phyloP scores from a whole-genome alignment of 2,113 vertebrate species.

The Picathartes gymnocephalus region DNA sequence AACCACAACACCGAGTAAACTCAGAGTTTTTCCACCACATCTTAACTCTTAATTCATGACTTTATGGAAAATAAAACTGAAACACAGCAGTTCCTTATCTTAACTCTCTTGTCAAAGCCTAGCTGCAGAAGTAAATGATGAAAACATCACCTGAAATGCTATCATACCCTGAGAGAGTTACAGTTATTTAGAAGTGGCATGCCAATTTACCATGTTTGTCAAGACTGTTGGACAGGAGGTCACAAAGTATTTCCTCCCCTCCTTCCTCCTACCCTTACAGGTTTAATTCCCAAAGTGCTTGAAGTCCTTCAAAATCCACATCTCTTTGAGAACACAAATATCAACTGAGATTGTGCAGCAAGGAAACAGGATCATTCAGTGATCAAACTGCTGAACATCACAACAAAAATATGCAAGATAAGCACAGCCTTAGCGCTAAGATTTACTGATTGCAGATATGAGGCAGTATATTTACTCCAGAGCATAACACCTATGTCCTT shows the following conservation, averaged over 20 bases:
- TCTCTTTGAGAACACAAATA: not conserved
- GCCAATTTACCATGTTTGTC: not conserved
- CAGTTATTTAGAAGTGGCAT: not conserved
- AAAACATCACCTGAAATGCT: not conserved
- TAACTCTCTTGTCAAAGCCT: not conserved
- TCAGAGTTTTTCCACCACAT: not conserved
- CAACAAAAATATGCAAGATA: not conserved
- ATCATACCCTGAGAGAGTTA: not conserved
- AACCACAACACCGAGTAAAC: not conserved
- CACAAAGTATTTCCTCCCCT: not conserved
- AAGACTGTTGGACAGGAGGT: not conserved
- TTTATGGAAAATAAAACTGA: not conserved
- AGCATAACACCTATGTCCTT: not conserved
- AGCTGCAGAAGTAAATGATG: not conserved
- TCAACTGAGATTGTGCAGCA: not conserved
- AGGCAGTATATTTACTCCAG: not conserved
- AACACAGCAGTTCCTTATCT: not conserved
- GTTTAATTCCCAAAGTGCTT: not conserved
- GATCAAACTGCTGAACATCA: not conserved
- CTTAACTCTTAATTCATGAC: not conserved
- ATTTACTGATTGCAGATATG: not conserved
- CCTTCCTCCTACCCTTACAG: not conserved
- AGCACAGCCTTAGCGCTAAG: not conserved
- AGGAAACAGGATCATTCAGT: not conserved
- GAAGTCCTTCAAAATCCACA: not conserved